phyloP scores from a whole-genome alignment of 2,888 invertebrate genomes.

The Eustalomyia histrio region DNA sequence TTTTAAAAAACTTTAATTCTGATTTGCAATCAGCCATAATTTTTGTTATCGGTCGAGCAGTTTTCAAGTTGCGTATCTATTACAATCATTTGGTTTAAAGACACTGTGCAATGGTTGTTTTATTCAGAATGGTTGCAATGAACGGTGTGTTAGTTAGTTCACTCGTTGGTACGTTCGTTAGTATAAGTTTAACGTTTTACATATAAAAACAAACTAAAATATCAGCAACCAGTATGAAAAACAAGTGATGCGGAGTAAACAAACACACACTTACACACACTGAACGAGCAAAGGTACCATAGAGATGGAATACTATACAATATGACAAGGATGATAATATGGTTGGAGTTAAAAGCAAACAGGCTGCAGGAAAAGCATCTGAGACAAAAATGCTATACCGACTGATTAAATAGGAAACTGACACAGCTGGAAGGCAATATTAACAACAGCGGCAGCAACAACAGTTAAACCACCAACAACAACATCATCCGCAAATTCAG shows the following conservation, averaged over 20 bases:
- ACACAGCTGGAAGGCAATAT: conserved; percentile 67
- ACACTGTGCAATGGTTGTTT: too few species aligned
- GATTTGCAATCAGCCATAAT: too few species aligned
- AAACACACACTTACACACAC: conserved; percentile 20
- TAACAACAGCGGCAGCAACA: conserved; percentile 60
- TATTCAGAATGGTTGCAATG: conserved; percentile 44
- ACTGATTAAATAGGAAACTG: conserved; percentile 68
- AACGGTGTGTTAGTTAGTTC: conserved; percentile 51
- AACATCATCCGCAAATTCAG: conserved; percentile 37
- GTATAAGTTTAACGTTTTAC: conserved; percentile 58
- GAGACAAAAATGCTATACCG: conserved; percentile 52
- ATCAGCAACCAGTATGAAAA: conserved; percentile 28
- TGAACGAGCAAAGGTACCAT: neutral
- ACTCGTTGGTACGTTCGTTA: conserved; percentile 18
- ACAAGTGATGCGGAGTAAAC: conserved; percentile 58
- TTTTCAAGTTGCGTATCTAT: too few species aligned
- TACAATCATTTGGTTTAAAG: too few species aligned
- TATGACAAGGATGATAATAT: conserved; percentile 59
- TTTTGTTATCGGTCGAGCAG: too few species aligned
- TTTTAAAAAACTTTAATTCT: too few species aligned
- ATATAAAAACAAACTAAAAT: conserved; percentile 14
- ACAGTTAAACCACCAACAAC: conserved; percentile 53
- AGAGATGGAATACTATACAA: conserved; percentile 10
- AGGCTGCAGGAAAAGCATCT: conserved; percentile 33
- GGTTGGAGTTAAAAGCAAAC: conserved; percentile 52